Percentiles rank a stretch among this genome's conserved stretches.
These are phyloP conservation scores for Zhuqinia jingwanae DNA, from an alignment of 2,888 invertebrate species.

Conservation along the genomic window DNA sequence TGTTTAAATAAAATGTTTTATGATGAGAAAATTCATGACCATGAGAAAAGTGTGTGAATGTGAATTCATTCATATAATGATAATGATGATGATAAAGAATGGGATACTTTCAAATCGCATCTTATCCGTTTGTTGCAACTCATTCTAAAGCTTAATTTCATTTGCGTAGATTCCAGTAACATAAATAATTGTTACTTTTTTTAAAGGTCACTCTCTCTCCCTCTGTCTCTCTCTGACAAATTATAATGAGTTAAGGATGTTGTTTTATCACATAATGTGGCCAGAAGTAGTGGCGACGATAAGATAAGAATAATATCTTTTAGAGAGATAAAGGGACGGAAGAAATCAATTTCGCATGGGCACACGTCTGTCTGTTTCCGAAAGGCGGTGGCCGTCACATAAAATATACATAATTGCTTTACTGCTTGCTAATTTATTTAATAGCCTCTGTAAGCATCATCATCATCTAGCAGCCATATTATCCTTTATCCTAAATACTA, in stretches of 20 bases:
- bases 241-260: no score
- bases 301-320: neutral
- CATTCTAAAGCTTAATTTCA: slow-evolving; percentile 27
- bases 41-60: slow-evolving; percentile 38
- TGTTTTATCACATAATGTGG: neutral
- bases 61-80: slow-evolving; percentile 22
- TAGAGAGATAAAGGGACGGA: slow-evolving; percentile 57
- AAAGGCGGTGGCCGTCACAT: slow-evolving; percentile 61
- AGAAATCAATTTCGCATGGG: slow-evolving; percentile 63
- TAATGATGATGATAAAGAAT: neutral
- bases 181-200: slow-evolving; percentile 40
- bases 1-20: neutral
- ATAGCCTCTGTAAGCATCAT: slow-evolving; percentile 28
- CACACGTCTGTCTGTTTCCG: slow-evolving; percentile 59
- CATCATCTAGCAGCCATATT: neutral
- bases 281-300: neutral
- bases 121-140: slow-evolving; percentile 20
- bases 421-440: slow-evolving; percentile 45
- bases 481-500: slow-evolving; percentile 23
- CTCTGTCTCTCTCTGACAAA: no score
- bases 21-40: slow-evolving; percentile 64
- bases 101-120: slow-evolving; percentile 23
- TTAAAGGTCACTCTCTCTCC: slow-evolving; percentile 42
- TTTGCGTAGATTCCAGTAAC: slow-evolving; percentile 62
- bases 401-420: slow-evolving; percentile 36